Conservation (phyloP, 2,113 vertebrate genomes). For the Gallinago jamesoni region DNA sequence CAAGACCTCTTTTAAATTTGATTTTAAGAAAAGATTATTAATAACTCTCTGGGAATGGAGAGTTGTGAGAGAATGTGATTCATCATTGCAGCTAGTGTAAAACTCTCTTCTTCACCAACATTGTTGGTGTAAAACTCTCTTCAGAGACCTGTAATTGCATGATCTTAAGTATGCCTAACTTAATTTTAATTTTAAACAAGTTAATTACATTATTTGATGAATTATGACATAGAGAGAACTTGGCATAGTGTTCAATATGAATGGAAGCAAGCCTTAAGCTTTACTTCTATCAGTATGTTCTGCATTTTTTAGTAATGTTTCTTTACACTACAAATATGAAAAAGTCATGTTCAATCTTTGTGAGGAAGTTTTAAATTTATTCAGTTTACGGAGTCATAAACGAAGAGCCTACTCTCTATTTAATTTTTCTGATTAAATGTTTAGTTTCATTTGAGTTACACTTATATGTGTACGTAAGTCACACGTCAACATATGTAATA, state of each 20-base stretch:
- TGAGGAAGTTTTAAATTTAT: not conserved
- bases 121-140: constrained; percentile 42
- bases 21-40: constrained; percentile 47
- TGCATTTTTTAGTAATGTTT: not conserved
- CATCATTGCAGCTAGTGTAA: constrained; percentile 15
- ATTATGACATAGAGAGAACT: too few relatives aligned
- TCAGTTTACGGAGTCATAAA: not conserved
- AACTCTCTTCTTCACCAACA: too few relatives aligned
- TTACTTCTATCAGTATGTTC: not conserved
- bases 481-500: not conserved
- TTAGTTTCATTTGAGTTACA: not conserved
- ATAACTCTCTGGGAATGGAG: not conserved
- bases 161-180: constrained; percentile 39
- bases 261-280: constrained; percentile 11
- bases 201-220: too few relatives aligned
- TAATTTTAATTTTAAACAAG: constrained; percentile 44
- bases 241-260: not conserved
- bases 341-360: not conserved
- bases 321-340: not conserved
- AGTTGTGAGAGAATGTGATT: constrained; percentile 26
- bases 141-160: constrained; percentile 23
- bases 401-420: not conserved
- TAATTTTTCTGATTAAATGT: not conserved
- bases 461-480: not conserved
- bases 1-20: not conserved